Conservation (phyloP, 2,113 vertebrate species). For the Pteropus alecto region DNA sequence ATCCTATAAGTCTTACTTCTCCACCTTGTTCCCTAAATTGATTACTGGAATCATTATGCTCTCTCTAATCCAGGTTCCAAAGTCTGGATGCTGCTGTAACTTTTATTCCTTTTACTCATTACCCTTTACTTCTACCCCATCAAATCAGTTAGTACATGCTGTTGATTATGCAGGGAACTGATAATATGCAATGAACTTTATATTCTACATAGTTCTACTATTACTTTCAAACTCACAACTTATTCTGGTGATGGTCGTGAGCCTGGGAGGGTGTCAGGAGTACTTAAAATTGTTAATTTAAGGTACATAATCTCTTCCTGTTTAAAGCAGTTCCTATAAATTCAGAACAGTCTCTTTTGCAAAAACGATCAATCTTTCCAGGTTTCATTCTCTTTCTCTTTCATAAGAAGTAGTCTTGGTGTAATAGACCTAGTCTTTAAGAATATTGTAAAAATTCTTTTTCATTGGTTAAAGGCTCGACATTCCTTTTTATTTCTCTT, state of each 20-base stretch:
- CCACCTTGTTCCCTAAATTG: background rate
- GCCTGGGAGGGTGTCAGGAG: background rate
- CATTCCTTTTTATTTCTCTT: background rate
- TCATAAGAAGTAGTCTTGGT: background rate
- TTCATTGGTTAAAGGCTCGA: background rate
- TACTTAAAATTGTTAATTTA: background rate
- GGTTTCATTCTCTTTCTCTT: background rate
- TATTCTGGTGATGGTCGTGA: background rate
- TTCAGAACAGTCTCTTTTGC: background rate
- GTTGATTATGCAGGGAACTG: background rate
- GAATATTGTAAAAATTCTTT: background rate
- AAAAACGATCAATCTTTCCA: background rate
- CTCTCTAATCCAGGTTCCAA: background rate
- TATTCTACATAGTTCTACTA: background rate
- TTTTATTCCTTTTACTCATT: background rate
- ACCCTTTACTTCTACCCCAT: background rate
- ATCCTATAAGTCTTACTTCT: background rate
- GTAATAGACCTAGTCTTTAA: background rate
- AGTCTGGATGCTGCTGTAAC: background rate
- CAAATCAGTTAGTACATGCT: background rate
- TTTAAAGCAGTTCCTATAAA: background rate
- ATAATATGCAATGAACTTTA: background rate
- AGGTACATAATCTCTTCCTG: background rate
- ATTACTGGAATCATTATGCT: background rate
- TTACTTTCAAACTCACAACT: background rate